A percentile compares a stretch with the other conserved stretches of the same genome.
Conservation (phyloP, 1,140 invertebrate species). For the Luehdorfia chinensis region DNA sequence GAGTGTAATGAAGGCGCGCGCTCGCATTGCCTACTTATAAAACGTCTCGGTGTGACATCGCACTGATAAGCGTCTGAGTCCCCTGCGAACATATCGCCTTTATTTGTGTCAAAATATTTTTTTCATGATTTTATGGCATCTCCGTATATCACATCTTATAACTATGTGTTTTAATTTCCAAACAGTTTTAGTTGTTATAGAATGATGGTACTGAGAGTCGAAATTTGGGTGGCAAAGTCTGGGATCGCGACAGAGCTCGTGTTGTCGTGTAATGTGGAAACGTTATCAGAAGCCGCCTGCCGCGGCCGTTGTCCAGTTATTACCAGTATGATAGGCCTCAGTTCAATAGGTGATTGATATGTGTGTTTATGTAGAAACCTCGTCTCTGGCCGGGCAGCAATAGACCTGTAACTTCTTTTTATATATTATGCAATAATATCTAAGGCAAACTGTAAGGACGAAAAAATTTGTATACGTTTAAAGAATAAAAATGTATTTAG, state of each 20-base stretch:
- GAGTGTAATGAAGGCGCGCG: conserved; percentile 51
- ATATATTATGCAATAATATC: conserved; percentile 6
- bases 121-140: neutral
- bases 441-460: no score
- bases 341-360: conserved; percentile 73
- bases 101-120: conserved; percentile 2
- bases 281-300: conserved; percentile 66
- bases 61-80: conserved; percentile 63
- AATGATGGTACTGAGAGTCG: conserved; percentile 15
- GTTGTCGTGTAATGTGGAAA: conserved; percentile 35
- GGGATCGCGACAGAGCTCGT: conserved; percentile 11
- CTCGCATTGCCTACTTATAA: conserved; percentile 64
- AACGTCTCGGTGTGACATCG: conserved; percentile 58
- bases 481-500: no score
- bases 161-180: no score
- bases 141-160: no score
- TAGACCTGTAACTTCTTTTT: neutral
- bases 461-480: no score
- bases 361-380: conserved; percentile 59
- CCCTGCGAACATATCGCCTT: conserved; percentile 54
- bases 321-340: conserved; percentile 64
- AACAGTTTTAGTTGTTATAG: no score
- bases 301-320: conserved; percentile 65
- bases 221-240: conserved; percentile 11
- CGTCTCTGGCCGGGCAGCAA: conserved; percentile 22